Evolutionary conservation across 2,888 invertebrate genomes (phyloP), one percentile per base, ranked within the genome.

Genomic region (Beris chalybata): DNA sequence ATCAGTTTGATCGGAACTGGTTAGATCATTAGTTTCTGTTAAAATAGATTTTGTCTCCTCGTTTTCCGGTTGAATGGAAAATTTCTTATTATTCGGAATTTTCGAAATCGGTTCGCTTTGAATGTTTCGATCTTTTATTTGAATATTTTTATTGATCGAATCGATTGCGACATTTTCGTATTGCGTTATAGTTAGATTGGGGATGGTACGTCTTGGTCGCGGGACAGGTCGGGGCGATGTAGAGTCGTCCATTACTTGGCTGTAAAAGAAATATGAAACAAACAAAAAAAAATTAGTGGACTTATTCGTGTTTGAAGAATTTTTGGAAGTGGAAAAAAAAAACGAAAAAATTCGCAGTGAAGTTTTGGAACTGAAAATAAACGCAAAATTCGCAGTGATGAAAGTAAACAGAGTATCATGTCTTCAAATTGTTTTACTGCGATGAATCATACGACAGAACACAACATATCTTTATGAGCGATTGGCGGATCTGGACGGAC

Each of bases 121-220:
- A 45, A 78, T 68, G 63, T 79, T 78, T 66, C 77, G 74, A 3
- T 74, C 74, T 57, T 76, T 75, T 4, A 78, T 79, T 61, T 75
- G 76, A 2, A 77, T 48, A 59, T 61, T 61, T 70, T 78, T 78
- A 54, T 74, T 74, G 0, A 75, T 74, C 29, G 73, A 69, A 59
- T 75, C 74, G 30, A 80, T 76, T 47, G 75, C 73, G 1, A 80
- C 76, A 70, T 80, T 80, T 71, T 80, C 80, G 66, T 80, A 80
- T 72, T 78, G 76, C 45, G 72, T 71, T 68, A 75, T 72, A 4
- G 75, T 74, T 47, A 74, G 4, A 58, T 79, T 77, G 11, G 77
- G 76, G 64, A 74, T 73, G 22, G 75, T 71, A 11, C 80, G 79
- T 45, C 80, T 74, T 30, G 80, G 80, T 63, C 77, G 77, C 48